Percentiles rank a stretch among this genome's conserved stretches.
These are phyloP conservation scores for Lasiurus borealis DNA, from an alignment of 2,113 vertebrate species.

Conservation along the genomic window DNA sequence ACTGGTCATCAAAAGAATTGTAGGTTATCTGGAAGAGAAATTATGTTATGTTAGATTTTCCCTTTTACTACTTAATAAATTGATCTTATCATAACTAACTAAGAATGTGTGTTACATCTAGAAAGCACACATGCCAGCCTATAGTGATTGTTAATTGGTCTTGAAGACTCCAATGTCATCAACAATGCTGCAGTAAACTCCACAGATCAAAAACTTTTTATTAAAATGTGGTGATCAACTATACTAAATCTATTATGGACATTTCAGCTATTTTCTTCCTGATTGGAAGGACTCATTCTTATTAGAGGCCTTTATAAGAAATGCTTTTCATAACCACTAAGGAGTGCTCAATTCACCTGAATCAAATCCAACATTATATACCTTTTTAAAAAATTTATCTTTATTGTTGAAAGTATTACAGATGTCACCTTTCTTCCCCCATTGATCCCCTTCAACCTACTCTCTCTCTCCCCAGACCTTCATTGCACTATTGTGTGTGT, in stretches of 20 bases:
- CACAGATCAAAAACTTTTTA: background rate
- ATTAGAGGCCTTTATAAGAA: background rate
- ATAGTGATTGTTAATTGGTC: background rate
- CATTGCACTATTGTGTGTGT: too few relatives aligned
- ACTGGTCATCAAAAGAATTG: background rate
- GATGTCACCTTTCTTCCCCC: too few relatives aligned
- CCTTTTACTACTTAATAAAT: background rate
- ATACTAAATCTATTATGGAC: background rate
- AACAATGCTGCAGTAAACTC: background rate
- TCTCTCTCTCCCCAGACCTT: too few relatives aligned
- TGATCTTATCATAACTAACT: background rate
- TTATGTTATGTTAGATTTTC: background rate
- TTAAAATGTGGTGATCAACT: constrained; percentile 3
- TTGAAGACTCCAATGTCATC: background rate
- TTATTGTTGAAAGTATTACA: too few relatives aligned
- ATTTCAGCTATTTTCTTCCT: background rate
- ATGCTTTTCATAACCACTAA: background rate
- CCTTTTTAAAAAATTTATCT: background rate
- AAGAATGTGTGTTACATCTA: background rate
- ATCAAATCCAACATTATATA: background rate
- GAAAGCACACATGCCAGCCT: background rate
- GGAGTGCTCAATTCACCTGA: background rate
- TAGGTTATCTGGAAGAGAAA: background rate
- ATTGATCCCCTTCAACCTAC: too few relatives aligned
- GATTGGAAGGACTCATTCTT: background rate